These are phyloP conservation scores for Triops longicaudatus DNA, from an alignment of 1,140 invertebrate genomes.

Conservation along the genomic window DNA sequence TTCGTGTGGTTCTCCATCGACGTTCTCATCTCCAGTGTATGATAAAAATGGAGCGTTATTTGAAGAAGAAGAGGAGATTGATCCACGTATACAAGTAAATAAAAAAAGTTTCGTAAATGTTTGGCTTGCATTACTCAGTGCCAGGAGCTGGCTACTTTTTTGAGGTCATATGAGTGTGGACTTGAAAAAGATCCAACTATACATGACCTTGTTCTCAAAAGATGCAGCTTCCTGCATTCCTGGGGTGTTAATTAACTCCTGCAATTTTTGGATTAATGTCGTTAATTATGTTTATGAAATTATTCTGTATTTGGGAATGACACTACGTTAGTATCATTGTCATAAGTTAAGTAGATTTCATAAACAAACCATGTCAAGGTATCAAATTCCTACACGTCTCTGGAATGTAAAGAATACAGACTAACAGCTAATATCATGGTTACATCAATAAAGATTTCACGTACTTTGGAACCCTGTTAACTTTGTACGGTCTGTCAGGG, in stretches of 20 bases:
- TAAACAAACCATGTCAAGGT: too few species aligned
- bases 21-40: not conserved
- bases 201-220: not conserved
- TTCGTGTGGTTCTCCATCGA: not conserved
- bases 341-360: too few species aligned
- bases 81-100: slow-evolving; percentile 32
- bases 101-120: slow-evolving; percentile 18
- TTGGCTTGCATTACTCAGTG: not conserved
- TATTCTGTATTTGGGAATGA: too few species aligned
- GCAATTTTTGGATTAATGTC: too few species aligned
- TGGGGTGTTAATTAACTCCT: not conserved
- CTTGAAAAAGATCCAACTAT: not conserved
- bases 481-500: too few species aligned
- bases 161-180: not conserved
- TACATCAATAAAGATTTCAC: too few species aligned
- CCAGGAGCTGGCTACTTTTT: not conserved
- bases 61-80: slow-evolving; percentile 31
- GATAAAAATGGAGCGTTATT: not conserved
- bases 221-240: slow-evolving; percentile 3
- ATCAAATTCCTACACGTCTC: too few species aligned
- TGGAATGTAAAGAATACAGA: too few species aligned
- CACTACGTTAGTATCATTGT: too few species aligned
- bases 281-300: too few species aligned
- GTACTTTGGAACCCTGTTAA: too few species aligned
- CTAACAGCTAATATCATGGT: too few species aligned